Conservation (phyloP, 2,888 invertebrate genomes). For the Allolobophora icterica region DNA sequence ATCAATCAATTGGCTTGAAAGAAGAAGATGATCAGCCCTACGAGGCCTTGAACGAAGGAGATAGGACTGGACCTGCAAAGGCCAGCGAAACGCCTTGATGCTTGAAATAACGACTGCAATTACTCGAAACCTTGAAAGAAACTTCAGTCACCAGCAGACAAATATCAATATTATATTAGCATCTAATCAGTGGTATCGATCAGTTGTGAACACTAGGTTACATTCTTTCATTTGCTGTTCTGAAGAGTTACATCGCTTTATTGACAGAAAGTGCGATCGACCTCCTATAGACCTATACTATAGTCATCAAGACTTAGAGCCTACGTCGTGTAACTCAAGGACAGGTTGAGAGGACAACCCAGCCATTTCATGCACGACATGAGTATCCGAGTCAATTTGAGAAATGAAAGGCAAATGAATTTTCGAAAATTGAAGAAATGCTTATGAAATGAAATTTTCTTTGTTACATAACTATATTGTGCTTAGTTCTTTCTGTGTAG, state of each 20-base stretch:
- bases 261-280: background rate
- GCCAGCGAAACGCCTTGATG: background rate
- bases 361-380: too few species aligned
- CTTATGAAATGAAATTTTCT: too few species aligned
- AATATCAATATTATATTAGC: background rate
- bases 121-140: background rate
- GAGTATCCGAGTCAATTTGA: too few species aligned
- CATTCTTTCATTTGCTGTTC: background rate
- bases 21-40: background rate
- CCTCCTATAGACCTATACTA: too few species aligned
- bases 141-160: background rate
- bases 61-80: background rate
- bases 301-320: background rate
- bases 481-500: too few species aligned
- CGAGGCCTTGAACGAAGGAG: background rate
- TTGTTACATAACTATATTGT: too few species aligned
- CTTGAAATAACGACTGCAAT: background rate
- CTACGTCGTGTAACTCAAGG: too few species aligned
- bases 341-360: too few species aligned
- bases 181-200: background rate
- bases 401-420: too few species aligned
- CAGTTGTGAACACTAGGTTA: background rate
- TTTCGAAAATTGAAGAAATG: too few species aligned
- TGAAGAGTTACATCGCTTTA: background rate
- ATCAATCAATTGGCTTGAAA: background rate